Base-by-base conservation (phyloP, 2,888 invertebrate species). In the Protodeltote pygarga region DNA sequence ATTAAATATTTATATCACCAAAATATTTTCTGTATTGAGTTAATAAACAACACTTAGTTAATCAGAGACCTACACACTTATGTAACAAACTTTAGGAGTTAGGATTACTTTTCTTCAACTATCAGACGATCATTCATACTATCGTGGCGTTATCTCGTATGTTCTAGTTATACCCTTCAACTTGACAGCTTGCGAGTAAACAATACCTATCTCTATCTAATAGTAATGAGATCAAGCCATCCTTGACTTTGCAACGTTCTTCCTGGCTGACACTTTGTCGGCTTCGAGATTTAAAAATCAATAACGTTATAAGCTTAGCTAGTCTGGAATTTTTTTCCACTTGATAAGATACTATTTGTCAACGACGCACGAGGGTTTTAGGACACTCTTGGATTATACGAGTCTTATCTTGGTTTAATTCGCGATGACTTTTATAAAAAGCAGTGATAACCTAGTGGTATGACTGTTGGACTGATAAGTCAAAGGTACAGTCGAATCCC, bases 161-260 rank as follows among this genome's bases (percentile, higher is more conserved):
- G 19, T 25, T 24, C 9, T 9, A 25, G 11, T 6, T 24, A 45
- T 52, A 53, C 65, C 86, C 83, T 86, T 87, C 80, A 88, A 89
- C 86, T 88, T 88, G 87, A 80, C 77, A 71, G 61, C 46, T 46
- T 29, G 25, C 57, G 14, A 50, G 66, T 64, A 59, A 73, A 70
- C 59, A 71, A 25, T 37, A 50, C 8, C 3, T 17, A 46, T 64
- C 65, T 72, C 81, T 79, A 74, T 72, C 81, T 79, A 74, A 72
- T 73, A 19, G 61, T 88, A 88, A 87, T 77, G 69, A 76, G 86
- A 89, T 89, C 79, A 82, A 60, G 37, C 69, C 72, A 61, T 78
- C 87, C 89, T 88, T 89, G 90, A 90, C 90, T 82, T 87, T 86
- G 73, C 55, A 64, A 29, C 58, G 44, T 20, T 59, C 42, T 75